A percentile compares a stretch with the other conserved stretches of the same genome.
Conservation (phyloP, 1,140 invertebrate species). For the Cotesia typhae region DNA sequence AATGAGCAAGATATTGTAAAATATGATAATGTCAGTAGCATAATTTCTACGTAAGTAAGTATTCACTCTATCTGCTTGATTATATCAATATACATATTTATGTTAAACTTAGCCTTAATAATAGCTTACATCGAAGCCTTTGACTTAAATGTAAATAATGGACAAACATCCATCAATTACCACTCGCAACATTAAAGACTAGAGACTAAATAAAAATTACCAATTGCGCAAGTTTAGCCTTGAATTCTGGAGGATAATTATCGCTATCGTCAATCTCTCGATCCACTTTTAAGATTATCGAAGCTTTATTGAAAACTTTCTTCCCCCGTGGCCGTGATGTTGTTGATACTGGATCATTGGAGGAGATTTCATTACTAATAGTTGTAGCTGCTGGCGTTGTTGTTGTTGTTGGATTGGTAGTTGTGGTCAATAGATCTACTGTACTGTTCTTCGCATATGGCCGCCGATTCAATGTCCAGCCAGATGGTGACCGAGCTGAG, state of each 20-base stretch:
- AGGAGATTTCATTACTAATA: conserved; percentile 45
- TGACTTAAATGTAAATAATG: too few species aligned
- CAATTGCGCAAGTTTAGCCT: conserved; percentile 57
- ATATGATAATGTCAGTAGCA: too few species aligned
- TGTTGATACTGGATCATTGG: conserved; percentile 28
- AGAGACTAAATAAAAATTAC: conserved; percentile 46
- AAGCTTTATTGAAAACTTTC: conserved; percentile 45
- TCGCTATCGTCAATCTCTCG: conserved; percentile 49
- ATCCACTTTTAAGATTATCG: conserved; percentile 37
- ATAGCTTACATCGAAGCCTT: too few species aligned
- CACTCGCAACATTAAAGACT: background rate
- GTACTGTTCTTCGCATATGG: conserved; percentile 42
- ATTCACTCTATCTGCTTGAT: too few species aligned
- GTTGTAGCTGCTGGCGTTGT: conserved; percentile 18
- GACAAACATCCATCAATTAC: conserved; percentile 21
- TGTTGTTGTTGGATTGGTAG: conserved; percentile 13
- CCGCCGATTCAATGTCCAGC: conserved; percentile 57
- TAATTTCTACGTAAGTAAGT: too few species aligned
- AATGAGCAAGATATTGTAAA: conserved; percentile 1
- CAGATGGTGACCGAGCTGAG: conserved; percentile 48
- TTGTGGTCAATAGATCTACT: background rate
- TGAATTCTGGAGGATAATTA: conserved; percentile 62
- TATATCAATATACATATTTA: too few species aligned
- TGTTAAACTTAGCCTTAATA: too few species aligned
- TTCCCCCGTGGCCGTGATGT: conserved; percentile 45